Base-by-base conservation (phyloP, 2,888 invertebrate genomes). In the Apamea sordens region DNA sequence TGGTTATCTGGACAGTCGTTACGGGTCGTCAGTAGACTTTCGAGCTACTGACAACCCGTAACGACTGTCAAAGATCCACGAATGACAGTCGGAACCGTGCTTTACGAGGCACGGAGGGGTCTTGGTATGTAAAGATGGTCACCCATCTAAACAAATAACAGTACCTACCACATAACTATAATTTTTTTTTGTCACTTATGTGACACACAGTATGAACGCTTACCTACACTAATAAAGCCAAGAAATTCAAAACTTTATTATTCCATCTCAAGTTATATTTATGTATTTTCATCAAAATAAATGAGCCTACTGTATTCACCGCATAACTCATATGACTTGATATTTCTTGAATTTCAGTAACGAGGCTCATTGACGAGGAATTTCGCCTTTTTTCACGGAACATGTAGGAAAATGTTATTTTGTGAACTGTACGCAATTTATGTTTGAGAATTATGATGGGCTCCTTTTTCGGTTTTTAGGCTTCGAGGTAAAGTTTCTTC, bases 321-420 rank as follows among this genome's bases (percentile, higher is more conserved):
- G 2, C 53, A 44, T 32, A 13, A 56, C 81, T 77, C 77, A 61
- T 77, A 86, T 68, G 69, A 80, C 74, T 79, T 88, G 79, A 88
- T 86, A 88, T 86, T 81, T 82, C 89, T 84, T 84, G 87, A 82
- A 85, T 82, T 79, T 67, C 32, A 28, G 76, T 87, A 88, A 88
- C 82, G 89, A 88, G 86, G 71, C 71, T 77, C 83, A 86, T 83
- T 86, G 83, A 73, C 69, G 74, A 63, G 50, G 56, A 79, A 75
- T 65, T 72, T 80, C 56, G 11, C 47, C 32, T 76, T 83, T 84
- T 83, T 85, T 76, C 72, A 69, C n/a, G 28, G 56, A 75, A 41
- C 76, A 47, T 79, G 69, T 76, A 61, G 70, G 72, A 72, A 79
- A 78, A 83, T 69, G 44, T 74, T 73, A 73, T 74, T 74, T 64